Evolutionary conservation across 64 coral and sea anemone species (phyloP).

Genomic region (Stichodactyla mertensii): DNA sequence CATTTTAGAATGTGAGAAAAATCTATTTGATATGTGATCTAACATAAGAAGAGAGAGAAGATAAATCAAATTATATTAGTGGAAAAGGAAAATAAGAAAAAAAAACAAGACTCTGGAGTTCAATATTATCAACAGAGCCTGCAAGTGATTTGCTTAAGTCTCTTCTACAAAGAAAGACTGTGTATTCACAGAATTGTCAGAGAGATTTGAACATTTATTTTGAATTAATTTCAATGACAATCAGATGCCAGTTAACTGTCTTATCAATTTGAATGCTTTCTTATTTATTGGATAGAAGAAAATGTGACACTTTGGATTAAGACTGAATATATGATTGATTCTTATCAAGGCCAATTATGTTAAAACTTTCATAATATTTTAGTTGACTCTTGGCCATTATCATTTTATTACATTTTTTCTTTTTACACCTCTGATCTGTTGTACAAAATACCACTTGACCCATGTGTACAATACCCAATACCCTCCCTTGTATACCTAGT

Average conservation of each 20-base stretch:
- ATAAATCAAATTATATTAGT: conserved; percentile 13
- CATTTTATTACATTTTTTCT: background rate
- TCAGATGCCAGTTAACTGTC: background rate
- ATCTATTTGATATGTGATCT: conserved; percentile 12
- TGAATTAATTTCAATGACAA: conserved; percentile 19
- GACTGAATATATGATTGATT: background rate
- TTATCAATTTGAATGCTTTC: background rate
- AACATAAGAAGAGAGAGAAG: conserved; percentile 2
- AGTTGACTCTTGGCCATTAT: background rate
- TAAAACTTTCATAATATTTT: background rate
- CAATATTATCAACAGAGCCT: background rate
- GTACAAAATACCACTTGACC: background rate
- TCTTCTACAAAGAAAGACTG: background rate
- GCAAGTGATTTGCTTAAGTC: background rate
- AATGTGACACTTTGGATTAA: conserved; percentile 5
- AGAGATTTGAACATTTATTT: conserved; percentile 8
- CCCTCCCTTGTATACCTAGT: too few relatives aligned
- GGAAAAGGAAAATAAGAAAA: conserved; percentile 1
- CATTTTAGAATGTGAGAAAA: conserved; percentile 19
- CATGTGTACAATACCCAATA: too few relatives aligned
- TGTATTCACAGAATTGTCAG: background rate
- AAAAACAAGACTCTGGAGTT: background rate
- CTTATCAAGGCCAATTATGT: background rate
- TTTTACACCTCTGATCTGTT: background rate
- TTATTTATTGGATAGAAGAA: conserved; percentile 13